phyloP scores from a whole-genome alignment of 2,888 invertebrate genomes.

The Stenichneumon culpator region DNA sequence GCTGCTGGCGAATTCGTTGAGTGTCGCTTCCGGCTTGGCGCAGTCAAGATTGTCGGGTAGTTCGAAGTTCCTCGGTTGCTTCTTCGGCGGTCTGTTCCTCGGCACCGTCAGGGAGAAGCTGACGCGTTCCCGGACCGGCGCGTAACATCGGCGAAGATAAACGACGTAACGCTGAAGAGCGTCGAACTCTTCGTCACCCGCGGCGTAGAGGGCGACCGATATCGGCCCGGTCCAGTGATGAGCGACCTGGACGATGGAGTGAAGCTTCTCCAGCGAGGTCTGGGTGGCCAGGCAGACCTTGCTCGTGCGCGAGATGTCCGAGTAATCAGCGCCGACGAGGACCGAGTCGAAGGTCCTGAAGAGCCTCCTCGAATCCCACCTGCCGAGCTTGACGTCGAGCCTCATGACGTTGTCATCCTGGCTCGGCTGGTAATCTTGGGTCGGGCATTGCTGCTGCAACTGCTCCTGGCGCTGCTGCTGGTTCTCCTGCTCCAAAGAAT shows the following conservation, averaged over 20 bases:
- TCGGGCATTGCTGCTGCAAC: constrained; percentile 71
- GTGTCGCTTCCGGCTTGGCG: constrained; percentile 88
- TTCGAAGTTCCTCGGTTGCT: constrained; percentile 77
- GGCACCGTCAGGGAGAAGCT: constrained; percentile 92
- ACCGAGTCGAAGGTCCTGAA: constrained; percentile 92
- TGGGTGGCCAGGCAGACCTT: constrained; percentile 93
- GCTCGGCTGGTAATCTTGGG: constrained; percentile 72
- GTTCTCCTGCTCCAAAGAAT: constrained; percentile 38
- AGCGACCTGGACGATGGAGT: constrained; percentile 92
- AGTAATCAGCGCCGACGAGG: constrained; percentile 89
- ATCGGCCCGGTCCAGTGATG: constrained; percentile 95
- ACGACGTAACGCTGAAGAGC: constrained; percentile 91
- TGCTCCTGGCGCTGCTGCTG: constrained; percentile 55
- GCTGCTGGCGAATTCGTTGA: constrained; percentile 87
- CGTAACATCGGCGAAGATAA: constrained; percentile 92
- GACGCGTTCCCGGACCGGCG: constrained; percentile 90
- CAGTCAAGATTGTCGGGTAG: constrained; percentile 87
- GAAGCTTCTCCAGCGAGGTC: constrained; percentile 93
- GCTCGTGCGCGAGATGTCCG: constrained; percentile 87
- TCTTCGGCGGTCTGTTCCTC: constrained; percentile 86
- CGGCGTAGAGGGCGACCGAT: constrained; percentile 93
- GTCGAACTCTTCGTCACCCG: constrained; percentile 92
- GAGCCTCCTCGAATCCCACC: constrained; percentile 91
- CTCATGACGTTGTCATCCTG: constrained; percentile 81
- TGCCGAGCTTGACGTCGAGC: constrained; percentile 89